phyloP scores from a whole-genome alignment of 2,888 invertebrate species.

The Platycheirus albimanus region DNA sequence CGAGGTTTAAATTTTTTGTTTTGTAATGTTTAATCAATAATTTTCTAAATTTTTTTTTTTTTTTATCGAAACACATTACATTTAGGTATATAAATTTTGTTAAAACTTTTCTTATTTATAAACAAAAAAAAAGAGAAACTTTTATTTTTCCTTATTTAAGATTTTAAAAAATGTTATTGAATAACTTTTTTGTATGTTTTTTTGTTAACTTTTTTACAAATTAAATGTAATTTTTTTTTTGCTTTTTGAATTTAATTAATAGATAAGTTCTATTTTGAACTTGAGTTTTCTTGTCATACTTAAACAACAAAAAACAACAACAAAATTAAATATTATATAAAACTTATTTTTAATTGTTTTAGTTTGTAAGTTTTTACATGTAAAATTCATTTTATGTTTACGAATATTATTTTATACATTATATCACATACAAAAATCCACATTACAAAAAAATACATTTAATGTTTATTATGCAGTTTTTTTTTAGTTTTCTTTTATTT shows the following conservation, averaged over 20 bases:
- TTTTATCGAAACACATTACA: slow-evolving; percentile 59
- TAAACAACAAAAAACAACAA: slow-evolving; percentile 35
- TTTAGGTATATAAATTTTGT: slow-evolving; percentile 35
- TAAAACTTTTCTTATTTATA: slow-evolving; percentile 42
- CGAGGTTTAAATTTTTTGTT: slow-evolving; percentile 27
- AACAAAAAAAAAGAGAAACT: slow-evolving; percentile 5
- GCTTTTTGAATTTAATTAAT: slow-evolving; percentile 33
- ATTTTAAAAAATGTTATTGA: slow-evolving; percentile 42
- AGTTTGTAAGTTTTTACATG: slow-evolving; percentile 47
- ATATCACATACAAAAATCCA: slow-evolving; percentile 57
- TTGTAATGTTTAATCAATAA: slow-evolving; percentile 17
- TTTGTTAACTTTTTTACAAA: slow-evolving; percentile 18
- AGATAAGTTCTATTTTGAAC: slow-evolving; percentile 35
- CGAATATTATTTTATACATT: slow-evolving; percentile 68
- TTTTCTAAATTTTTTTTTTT: slow-evolving; percentile 24
- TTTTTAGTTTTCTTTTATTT: slow-evolving; percentile 30
- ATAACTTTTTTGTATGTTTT: slow-evolving; percentile 46
- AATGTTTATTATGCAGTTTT: slow-evolving; percentile 34
- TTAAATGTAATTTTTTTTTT: slow-evolving; percentile 23
- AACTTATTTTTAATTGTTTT: slow-evolving; percentile 47
- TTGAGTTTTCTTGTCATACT: slow-evolving; percentile 72
- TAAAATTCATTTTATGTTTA: slow-evolving; percentile 60
- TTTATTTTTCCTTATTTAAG: slow-evolving; percentile 38
- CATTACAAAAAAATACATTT: slow-evolving; percentile 50
- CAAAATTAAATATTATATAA: slow-evolving; percentile 5